Percentiles rank a stretch among this genome's conserved stretches.
Conservation (phyloP, 2,113 vertebrate genomes). For the Oceanites oceanicus region DNA sequence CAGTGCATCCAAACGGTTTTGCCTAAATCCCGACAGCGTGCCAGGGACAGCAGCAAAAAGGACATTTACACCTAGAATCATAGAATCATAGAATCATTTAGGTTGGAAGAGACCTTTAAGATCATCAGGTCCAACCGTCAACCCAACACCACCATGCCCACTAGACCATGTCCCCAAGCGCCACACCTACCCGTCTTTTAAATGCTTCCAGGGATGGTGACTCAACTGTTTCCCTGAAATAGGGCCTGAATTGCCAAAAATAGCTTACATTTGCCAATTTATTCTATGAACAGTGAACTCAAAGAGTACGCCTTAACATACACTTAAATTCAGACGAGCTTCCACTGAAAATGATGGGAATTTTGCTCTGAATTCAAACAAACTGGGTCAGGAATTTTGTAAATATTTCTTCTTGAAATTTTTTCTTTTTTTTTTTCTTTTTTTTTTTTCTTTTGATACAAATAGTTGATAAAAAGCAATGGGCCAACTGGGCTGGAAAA, state of each 20-base stretch:
- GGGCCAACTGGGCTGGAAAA: not conserved
- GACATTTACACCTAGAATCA: not conserved
- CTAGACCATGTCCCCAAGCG: too few relatives aligned
- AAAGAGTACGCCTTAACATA: not conserved
- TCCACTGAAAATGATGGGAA: not conserved
- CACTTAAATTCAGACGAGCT: fast-evolving
- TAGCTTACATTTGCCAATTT: not conserved
- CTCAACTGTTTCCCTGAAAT: too few relatives aligned
- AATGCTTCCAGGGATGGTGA: too few relatives aligned
- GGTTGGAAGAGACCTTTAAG: too few relatives aligned
- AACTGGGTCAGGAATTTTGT: not conserved
- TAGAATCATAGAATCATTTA: too few relatives aligned
- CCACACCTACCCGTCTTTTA: too few relatives aligned
- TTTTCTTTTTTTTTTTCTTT: too few relatives aligned
- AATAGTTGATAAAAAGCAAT: not conserved
- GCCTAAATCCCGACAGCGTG: not conserved
- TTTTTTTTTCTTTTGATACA: not conserved
- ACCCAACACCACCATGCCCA: too few relatives aligned
- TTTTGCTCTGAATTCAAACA: not conserved
- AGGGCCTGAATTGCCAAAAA: not conserved
- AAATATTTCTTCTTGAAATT: not conserved
- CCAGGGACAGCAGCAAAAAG: not conserved
- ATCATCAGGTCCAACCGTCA: too few relatives aligned
- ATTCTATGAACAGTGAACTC: not conserved
- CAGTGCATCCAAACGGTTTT: fast-evolving